Evolutionary conservation across 2,797 vertebrate species (phyloP).

Genomic region (Pseudotriccus pelzelni): DNA sequence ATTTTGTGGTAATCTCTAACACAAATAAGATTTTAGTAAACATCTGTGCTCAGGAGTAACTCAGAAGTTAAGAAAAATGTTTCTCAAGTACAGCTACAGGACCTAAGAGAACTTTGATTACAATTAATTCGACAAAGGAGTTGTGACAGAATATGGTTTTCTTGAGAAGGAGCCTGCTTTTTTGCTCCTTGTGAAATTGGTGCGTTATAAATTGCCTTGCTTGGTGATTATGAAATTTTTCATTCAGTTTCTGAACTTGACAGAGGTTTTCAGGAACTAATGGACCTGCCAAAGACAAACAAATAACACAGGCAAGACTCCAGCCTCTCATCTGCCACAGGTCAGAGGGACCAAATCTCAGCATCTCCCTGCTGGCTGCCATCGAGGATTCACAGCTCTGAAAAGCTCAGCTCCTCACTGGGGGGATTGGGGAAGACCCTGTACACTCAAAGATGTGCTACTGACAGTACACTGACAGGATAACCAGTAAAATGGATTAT

Average conservation of each 20-base stretch:
- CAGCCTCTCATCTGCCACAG: background rate
- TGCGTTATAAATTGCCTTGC: background rate
- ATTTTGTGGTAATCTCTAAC: background rate
- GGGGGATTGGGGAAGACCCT: background rate
- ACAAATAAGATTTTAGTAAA: background rate
- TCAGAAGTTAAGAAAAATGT: background rate
- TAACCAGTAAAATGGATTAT: background rate
- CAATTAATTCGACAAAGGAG: background rate
- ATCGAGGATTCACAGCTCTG: background rate
- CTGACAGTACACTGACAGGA: background rate
- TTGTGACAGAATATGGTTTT: background rate
- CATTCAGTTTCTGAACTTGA: background rate
- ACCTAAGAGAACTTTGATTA: background rate
- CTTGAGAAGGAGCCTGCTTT: background rate
- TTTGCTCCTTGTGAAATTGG: background rate
- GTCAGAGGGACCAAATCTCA: background rate
- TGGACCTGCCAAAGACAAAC: background rate
- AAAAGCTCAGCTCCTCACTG: background rate
- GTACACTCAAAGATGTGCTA: background rate
- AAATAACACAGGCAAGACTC: background rate
- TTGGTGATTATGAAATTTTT: background rate
- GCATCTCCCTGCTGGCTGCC: background rate
- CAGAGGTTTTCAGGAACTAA: background rate
- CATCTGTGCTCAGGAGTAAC: background rate
- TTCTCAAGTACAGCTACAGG: background rate